Evolutionary conservation across 2,797 vertebrate species (phyloP).

Genomic region (Moxostoma hubbsi): DNA sequence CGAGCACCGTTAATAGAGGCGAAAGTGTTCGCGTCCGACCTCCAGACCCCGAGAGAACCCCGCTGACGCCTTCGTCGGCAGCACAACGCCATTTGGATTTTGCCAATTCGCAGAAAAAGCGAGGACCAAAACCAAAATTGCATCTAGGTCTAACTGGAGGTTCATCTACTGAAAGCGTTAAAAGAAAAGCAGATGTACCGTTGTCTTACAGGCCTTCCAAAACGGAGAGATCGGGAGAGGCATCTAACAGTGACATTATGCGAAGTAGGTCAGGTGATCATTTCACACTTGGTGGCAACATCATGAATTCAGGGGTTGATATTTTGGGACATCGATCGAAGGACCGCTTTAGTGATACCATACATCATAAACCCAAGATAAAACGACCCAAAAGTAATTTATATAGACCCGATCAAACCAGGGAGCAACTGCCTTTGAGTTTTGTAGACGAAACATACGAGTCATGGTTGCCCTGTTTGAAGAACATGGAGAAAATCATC

Average conservation of each 20-base stretch:
- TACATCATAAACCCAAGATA: constrained; percentile 70
- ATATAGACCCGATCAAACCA: constrained; percentile 64
- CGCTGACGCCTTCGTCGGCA: constrained; percentile 48
- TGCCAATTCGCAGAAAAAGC: constrained; percentile 79
- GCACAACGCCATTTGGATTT: constrained; percentile 63
- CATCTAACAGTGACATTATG: constrained; percentile 68
- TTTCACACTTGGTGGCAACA: constrained; percentile 46
- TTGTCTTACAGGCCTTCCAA: constrained; percentile 62
- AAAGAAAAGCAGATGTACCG: constrained; percentile 79
- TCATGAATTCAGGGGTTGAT: constrained; percentile 47
- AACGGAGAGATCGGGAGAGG: constrained; percentile 65
- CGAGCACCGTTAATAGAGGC: constrained; percentile 82
- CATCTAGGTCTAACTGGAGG: constrained; percentile 53
- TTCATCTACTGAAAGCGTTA: constrained; percentile 67
- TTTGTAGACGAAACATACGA: constrained; percentile 79
- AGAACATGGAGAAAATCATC: constrained; percentile 90
- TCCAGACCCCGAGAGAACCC: constrained; percentile 76
- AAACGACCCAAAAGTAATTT: constrained; percentile 69
- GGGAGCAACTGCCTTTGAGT: constrained; percentile 73
- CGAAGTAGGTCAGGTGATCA: constrained; percentile 61
- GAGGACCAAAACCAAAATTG: constrained; percentile 88
- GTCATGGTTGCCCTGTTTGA: constrained; percentile 87
- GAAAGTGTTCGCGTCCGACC: constrained; percentile 76
- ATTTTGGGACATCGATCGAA: constrained; percentile 75
- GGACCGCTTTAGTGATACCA: constrained; percentile 74